These are phyloP conservation scores for Pristionchus arcanus DNA, from an alignment of 2,888 invertebrate genomes.

Conservation along the genomic window DNA sequence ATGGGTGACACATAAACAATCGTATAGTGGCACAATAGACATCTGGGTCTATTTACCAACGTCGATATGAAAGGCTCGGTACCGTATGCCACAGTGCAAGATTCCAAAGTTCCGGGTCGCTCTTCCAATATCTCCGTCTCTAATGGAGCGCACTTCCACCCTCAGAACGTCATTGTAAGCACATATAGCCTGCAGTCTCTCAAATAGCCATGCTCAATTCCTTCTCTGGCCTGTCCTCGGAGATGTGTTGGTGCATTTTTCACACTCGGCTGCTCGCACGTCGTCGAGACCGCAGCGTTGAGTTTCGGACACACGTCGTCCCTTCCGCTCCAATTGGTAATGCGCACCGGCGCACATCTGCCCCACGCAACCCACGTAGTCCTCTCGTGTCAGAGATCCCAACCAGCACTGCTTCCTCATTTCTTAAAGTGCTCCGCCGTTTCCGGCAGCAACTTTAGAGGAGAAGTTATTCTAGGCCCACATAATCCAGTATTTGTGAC, in stretches of 20 bases:
- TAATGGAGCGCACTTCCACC: neutral
- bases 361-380: slow-evolving; percentile 23
- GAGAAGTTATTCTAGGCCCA: neutral
- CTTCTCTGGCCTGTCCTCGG: neutral
- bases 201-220: neutral
- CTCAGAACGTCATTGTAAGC: neutral
- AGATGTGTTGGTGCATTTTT: neutral
- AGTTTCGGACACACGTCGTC: neutral
- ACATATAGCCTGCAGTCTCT: neutral
- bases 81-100: neutral
- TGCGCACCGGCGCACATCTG: slow-evolving; percentile 1
- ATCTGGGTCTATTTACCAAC: neutral
- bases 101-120: neutral
- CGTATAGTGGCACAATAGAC: neutral
- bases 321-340: slow-evolving; percentile 16
- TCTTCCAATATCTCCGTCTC: neutral
- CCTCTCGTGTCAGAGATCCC: neutral
- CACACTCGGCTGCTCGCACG: neutral
- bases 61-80: neutral
- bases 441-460: neutral
- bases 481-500: neutral
- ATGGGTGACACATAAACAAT: neutral
- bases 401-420: neutral
- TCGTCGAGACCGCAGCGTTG: neutral
- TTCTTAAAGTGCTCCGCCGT: neutral